A percentile compares a stretch with the other conserved stretches of the same genome.
phyloP scores from a whole-genome alignment of 2,113 vertebrate genomes.

The Ondatra zibethicus region DNA sequence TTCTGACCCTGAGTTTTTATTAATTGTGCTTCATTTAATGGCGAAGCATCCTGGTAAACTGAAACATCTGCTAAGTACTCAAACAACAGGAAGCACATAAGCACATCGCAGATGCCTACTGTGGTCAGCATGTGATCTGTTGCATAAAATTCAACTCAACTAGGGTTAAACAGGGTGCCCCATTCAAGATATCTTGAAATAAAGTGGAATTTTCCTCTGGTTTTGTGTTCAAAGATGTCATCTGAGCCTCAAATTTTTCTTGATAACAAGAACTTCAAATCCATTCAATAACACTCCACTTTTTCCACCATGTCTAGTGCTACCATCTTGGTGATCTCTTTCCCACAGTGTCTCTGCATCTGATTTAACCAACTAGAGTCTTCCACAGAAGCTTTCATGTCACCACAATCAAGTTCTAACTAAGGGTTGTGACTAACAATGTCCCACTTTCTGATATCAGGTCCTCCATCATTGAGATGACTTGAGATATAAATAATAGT shows the following conservation, averaged over 20 bases:
- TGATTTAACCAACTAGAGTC: background rate
- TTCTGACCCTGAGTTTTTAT: too few relatives aligned
- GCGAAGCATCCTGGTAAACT: background rate
- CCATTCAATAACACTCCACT: background rate
- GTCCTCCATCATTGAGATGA: background rate
- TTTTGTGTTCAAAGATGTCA: background rate
- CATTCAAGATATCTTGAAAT: background rate
- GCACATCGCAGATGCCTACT: background rate
- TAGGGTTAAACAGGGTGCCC: background rate
- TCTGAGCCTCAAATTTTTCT: background rate
- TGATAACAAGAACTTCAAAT: background rate
- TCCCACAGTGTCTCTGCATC: background rate
- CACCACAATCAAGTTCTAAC: background rate
- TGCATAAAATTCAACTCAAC: background rate
- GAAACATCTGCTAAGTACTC: conserved; percentile 23
- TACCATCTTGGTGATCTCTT: background rate
- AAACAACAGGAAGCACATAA: background rate
- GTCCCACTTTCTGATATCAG: background rate
- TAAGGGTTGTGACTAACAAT: background rate
- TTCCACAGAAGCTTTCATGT: background rate
- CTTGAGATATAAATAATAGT: background rate
- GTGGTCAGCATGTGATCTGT: background rate
- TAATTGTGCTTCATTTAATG: background rate
- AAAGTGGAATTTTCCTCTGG: background rate
- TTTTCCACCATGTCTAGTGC: background rate